Evolutionary conservation across 2,113 vertebrate species (phyloP).

Genomic region (Psilopogon haemacephalus): DNA sequence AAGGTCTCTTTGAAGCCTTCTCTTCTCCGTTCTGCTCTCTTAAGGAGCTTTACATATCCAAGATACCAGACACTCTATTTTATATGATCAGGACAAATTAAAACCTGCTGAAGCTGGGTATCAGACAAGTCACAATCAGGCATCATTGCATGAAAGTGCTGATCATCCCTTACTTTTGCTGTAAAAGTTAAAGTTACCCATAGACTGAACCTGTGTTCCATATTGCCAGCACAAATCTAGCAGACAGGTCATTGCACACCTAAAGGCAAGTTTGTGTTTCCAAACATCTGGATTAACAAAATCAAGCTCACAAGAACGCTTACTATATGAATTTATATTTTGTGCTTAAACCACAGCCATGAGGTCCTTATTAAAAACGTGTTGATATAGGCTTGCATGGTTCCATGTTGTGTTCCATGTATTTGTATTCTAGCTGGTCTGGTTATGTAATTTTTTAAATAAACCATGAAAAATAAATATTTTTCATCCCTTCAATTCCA

Average conservation of each 20-base stretch:
- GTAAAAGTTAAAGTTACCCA: background rate
- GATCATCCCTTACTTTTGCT: background rate
- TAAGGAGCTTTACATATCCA: background rate
- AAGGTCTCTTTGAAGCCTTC: too few species aligned
- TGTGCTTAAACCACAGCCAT: background rate
- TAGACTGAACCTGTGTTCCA: background rate
- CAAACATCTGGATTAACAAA: background rate
- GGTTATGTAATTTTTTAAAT: background rate
- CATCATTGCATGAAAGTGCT: background rate
- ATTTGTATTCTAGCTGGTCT: background rate
- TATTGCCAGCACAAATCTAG: background rate
- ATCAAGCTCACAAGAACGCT: background rate
- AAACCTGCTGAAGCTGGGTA: background rate
- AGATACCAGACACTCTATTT: background rate
- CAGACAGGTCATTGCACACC: background rate
- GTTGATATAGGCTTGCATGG: background rate
- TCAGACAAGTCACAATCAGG: background rate
- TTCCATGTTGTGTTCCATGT: background rate
- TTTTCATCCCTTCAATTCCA: background rate
- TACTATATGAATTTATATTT: background rate
- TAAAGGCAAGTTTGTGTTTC: background rate
- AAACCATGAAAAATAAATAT: background rate
- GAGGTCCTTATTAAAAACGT: background rate
- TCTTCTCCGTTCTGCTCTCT: background rate
- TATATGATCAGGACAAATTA: background rate